Conservation (phyloP, 2,888 invertebrate genomes). For the Cerastoderma edule region DNA sequence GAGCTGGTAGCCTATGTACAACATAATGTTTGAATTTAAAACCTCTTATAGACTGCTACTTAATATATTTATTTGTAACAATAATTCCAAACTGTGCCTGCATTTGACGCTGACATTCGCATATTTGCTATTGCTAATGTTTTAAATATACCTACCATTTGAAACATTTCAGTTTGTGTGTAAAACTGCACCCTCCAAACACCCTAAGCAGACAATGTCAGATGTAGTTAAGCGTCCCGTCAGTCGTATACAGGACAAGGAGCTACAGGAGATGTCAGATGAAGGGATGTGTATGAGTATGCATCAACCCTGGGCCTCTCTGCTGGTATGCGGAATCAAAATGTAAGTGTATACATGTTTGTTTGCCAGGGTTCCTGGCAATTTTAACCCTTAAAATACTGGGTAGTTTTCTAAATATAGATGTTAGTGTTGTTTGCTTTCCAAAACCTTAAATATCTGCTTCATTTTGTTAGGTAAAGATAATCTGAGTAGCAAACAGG, state of each 20-base stretch:
- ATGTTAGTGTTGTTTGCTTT: no score
- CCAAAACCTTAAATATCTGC: neutral
- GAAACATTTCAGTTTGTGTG: constrained; percentile 16
- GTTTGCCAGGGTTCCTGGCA: neutral
- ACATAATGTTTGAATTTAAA: no score
- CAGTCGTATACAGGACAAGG: constrained; percentile 88
- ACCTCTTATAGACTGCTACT: no score
- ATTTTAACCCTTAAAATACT: neutral
- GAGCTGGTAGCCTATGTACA: no score
- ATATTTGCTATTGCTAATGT: neutral
- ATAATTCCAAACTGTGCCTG: no score
- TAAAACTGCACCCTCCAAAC: neutral
- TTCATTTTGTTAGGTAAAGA: no score
- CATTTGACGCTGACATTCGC: no score
- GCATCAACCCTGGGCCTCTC: constrained; percentile 98
- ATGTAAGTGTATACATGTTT: constrained; percentile 84
- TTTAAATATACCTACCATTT: no score
- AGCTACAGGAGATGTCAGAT: constrained; percentile 92
- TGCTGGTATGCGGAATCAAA: constrained; percentile 96
- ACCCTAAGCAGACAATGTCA: neutral
- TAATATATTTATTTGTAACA: no score
- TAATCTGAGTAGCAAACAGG: no score
- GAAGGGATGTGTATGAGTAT: constrained; percentile 94
- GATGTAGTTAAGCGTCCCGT: neutral
- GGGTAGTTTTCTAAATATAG: no score